A percentile compares a stretch with the other conserved stretches of the same genome.
These are phyloP conservation scores for Dicentrarchus labrax DNA, from an alignment of 2,113 vertebrate genomes.

Conservation along the genomic window DNA sequence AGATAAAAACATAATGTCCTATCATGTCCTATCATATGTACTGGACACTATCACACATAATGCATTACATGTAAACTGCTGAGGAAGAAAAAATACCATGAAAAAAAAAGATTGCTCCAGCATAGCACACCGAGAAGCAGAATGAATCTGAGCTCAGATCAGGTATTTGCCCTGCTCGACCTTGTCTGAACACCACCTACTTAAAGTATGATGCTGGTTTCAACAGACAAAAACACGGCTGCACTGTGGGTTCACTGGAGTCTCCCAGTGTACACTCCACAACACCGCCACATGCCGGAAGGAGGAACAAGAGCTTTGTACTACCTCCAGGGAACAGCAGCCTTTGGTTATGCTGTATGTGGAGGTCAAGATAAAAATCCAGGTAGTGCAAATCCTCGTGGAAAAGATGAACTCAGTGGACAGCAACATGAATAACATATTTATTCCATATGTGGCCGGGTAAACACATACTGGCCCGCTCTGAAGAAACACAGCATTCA, in stretches of 20 bases:
- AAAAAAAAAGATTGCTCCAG: neutral
- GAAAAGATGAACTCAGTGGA: neutral
- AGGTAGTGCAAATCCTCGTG: neutral
- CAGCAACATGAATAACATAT: neutral
- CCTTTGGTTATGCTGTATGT: constrained; percentile 22
- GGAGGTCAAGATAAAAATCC: constrained; percentile 24
- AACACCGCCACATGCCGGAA: neutral
- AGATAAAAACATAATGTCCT: neutral
- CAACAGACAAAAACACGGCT: neutral
- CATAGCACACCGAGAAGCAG: neutral
- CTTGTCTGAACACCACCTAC: constrained; percentile 3
- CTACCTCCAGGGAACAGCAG: constrained; percentile 3
- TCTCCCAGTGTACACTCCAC: neutral
- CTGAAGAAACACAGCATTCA: neutral
- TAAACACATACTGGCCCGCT: neutral
- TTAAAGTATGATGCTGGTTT: neutral
- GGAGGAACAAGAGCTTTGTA: constrained; percentile 9
- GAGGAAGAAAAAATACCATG: constrained; percentile 1
- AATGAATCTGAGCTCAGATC: neutral
- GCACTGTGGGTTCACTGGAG: neutral
- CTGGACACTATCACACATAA: neutral
- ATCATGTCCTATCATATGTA: neutral
- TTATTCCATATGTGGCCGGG: neutral
- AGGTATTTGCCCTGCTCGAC: neutral
- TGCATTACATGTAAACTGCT: constrained; percentile 15